Evolutionary conservation across 2,888 invertebrate species (phyloP).

Genomic region (Melieria picta): DNA sequence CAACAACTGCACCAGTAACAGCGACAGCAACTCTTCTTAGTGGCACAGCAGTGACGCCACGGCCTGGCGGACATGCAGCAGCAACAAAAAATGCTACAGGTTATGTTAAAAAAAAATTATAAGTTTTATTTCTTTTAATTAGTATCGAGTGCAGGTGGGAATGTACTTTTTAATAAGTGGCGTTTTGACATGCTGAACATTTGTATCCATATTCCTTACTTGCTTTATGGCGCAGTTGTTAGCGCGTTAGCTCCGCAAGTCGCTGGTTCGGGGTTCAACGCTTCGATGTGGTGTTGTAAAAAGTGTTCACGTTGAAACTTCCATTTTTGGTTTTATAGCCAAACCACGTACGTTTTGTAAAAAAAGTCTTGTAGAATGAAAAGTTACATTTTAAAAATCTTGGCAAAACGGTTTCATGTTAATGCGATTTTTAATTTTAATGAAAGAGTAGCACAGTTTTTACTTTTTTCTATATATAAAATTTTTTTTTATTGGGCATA

Average conservation of each 20-base stretch:
- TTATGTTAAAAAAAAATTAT: background rate
- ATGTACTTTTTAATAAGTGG: constrained; percentile 6
- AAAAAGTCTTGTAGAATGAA: background rate
- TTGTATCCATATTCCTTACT: background rate
- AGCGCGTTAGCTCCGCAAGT: constrained; percentile 1
- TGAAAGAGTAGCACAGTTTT: too few species aligned
- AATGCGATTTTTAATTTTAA: too few species aligned
- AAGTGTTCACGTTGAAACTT: too few species aligned
- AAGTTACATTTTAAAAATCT: background rate
- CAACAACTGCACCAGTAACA: background rate
- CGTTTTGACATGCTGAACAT: constrained; percentile 29
- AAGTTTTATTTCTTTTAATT: background rate
- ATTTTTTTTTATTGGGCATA: too few species aligned
- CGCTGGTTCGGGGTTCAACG: too few species aligned
- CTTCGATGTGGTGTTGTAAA: too few species aligned
- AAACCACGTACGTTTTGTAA: background rate
- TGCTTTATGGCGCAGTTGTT: constrained; percentile 23
- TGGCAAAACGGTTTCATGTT: background rate
- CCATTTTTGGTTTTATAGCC: background rate
- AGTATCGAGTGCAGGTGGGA: background rate
- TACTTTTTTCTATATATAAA: too few species aligned
- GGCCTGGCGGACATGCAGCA: background rate
- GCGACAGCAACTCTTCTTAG: background rate
- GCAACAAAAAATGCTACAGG: background rate
- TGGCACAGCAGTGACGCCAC: background rate